phyloP scores from a whole-genome alignment of 1,140 invertebrate species.

The Lutraria rhynchaena region DNA sequence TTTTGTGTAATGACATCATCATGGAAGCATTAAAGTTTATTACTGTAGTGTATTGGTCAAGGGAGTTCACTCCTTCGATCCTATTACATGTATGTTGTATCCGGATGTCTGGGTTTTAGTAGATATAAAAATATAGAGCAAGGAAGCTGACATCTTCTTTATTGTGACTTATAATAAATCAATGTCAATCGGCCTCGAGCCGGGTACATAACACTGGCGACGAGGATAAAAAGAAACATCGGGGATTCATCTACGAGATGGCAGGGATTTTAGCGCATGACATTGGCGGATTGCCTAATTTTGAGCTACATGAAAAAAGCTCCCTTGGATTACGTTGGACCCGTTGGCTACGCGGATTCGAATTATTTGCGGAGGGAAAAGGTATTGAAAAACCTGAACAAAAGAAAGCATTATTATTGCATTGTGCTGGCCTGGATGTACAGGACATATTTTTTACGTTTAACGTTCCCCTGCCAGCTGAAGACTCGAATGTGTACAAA shows the following conservation, averaged over 20 bases:
- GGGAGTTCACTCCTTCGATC: too few relatives aligned
- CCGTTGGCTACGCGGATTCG: slow-evolving; percentile 52
- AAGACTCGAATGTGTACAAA: slow-evolving; percentile 46
- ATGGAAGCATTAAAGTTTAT: slow-evolving; percentile 4
- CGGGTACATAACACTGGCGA: background rate
- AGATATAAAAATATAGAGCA: background rate
- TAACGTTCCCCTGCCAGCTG: slow-evolving; percentile 9
- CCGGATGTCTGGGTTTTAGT: background rate
- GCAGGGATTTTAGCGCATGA: background rate
- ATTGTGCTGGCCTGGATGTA: slow-evolving; percentile 54
- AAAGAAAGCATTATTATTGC: slow-evolving; percentile 60
- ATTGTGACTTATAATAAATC: too few relatives aligned
- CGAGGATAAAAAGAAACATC: background rate
- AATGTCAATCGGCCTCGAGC: background rate
- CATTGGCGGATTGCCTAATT: background rate
- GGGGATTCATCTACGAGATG: background rate
- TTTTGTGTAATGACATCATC: slow-evolving; percentile 5
- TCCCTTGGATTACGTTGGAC: slow-evolving; percentile 30
- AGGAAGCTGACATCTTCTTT: too few relatives aligned
- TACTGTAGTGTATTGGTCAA: too few relatives aligned
- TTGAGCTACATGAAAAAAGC: background rate
- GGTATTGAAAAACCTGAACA: slow-evolving; percentile 41
- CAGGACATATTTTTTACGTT: slow-evolving; percentile 63
- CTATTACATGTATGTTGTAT: too few relatives aligned
- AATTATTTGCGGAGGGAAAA: slow-evolving; percentile 50